A percentile compares a stretch with the other conserved stretches of the same genome.
Evolutionary conservation across 2,888 invertebrate species (phyloP).

Genomic region (Patella ulyssiponensis): DNA sequence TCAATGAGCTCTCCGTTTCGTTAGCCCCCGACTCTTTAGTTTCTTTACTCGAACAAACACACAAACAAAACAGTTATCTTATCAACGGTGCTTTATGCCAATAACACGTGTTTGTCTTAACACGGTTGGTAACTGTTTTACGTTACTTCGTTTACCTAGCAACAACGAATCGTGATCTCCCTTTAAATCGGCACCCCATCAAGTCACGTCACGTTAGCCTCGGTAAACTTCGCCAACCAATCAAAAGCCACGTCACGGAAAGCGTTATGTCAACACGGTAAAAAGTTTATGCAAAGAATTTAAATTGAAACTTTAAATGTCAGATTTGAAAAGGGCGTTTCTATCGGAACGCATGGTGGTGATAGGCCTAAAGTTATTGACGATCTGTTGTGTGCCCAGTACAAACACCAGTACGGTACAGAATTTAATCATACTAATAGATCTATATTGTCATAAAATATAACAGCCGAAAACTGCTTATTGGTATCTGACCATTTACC

Average conservation of each 20-base stretch:
- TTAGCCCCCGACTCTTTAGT: constrained; percentile 4
- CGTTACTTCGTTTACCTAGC: background rate
- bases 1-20: background rate
- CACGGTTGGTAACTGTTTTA: constrained; percentile 7
- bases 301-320: constrained; percentile 11
- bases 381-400: background rate
- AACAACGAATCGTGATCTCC: constrained; percentile 3
- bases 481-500: no score
- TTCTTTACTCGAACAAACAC: constrained; percentile 22
- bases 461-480: no score
- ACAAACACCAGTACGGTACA: no score
- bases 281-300: constrained; percentile 13
- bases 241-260: constrained; percentile 22
- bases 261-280: constrained; percentile 14
- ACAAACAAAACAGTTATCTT: constrained; percentile 28
- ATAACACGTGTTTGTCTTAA: background rate
- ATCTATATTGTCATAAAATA: no score
- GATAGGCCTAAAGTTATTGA: constrained; percentile 9
- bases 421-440: no score
- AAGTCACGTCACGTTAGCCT: constrained; percentile 7
- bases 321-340: constrained; percentile 8
- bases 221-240: constrained; percentile 27
- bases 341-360: background rate
- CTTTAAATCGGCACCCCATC: background rate
- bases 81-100: background rate